Evolutionary conservation across 2,888 invertebrate genomes (phyloP).

Genomic region (Dynastes hyllus): DNA sequence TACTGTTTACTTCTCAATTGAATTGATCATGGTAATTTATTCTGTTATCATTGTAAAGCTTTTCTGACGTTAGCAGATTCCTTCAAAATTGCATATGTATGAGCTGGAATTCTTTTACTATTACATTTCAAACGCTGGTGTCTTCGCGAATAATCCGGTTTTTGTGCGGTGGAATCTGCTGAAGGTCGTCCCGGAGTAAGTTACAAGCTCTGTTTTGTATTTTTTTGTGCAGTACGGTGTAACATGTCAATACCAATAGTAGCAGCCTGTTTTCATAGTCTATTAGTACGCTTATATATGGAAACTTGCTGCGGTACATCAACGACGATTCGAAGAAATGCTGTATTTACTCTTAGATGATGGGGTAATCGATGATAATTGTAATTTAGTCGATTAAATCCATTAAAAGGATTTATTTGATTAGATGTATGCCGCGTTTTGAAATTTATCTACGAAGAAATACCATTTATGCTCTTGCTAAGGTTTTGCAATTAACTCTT

Average conservation of each 20-base stretch:
- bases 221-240: constrained; percentile 27
- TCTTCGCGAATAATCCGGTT: constrained; percentile 41
- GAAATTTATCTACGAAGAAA: too few relatives aligned
- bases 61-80: constrained; percentile 28
- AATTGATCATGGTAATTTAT: constrained; percentile 25
- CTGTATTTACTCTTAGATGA: not conserved
- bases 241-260: constrained; percentile 12
- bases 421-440: too few relatives aligned
- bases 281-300: constrained; percentile 19
- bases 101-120: constrained; percentile 18
- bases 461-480: too few relatives aligned
- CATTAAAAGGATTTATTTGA: not conserved
- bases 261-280: constrained; percentile 1
- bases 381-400: constrained; percentile 5
- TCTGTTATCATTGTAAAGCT: constrained; percentile 6
- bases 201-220: constrained; percentile 13
- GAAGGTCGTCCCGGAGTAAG: constrained; percentile 23
- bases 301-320: constrained; percentile 10
- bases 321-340: not conserved
- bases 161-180: constrained; percentile 16
- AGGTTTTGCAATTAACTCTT: too few relatives aligned
- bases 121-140: not conserved
- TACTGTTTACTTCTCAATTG: not conserved
- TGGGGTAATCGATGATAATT: not conserved
- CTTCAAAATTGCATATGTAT: constrained; percentile 13